A percentile compares a stretch with the other conserved stretches of the same genome.
These are phyloP conservation scores for Leucania comma DNA, from an alignment of 2,888 invertebrate genomes.

Conservation along the genomic window DNA sequence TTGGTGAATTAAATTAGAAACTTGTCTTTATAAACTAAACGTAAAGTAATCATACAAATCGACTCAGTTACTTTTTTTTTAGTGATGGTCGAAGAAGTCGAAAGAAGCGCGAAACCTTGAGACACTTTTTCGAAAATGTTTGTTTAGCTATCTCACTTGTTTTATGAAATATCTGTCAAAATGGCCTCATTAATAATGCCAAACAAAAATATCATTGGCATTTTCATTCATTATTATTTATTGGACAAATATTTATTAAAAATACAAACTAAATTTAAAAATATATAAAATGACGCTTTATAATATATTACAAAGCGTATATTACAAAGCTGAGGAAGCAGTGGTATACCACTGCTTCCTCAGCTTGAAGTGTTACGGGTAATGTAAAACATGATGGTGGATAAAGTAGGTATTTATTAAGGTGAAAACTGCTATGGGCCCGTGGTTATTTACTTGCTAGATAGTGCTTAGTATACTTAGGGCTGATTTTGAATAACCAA, in stretches of 20 bases:
- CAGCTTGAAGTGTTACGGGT: constrained; percentile 11
- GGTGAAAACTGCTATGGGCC: too few relatives aligned
- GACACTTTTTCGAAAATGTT: not conserved
- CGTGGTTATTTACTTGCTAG: too few relatives aligned
- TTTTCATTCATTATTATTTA: constrained; percentile 6
- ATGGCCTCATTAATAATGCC: constrained; percentile 5
- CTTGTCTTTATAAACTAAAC: not conserved
- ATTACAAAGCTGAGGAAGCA: too few relatives aligned
- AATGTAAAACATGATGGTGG: not conserved
- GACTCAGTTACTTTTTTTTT: too few relatives aligned
- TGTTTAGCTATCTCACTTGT: not conserved
- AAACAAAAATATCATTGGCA: constrained; percentile 11
- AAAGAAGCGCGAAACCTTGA: not conserved
- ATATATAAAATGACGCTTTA: constrained; percentile 16
- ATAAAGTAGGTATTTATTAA: not conserved
- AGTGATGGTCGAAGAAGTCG: not conserved
- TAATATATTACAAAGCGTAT: too few relatives aligned
- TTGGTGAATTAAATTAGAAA: not conserved
- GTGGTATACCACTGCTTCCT: not conserved
- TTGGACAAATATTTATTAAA: constrained; percentile 3
- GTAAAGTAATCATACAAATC: not conserved
- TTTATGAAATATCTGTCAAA: constrained; percentile 14
- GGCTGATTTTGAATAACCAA: too few relatives aligned
- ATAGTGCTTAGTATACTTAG: too few relatives aligned
- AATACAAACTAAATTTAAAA: constrained; percentile 16